Conservation (phyloP, 1,140 invertebrate species). For the Ceratina calcarata region DNA sequence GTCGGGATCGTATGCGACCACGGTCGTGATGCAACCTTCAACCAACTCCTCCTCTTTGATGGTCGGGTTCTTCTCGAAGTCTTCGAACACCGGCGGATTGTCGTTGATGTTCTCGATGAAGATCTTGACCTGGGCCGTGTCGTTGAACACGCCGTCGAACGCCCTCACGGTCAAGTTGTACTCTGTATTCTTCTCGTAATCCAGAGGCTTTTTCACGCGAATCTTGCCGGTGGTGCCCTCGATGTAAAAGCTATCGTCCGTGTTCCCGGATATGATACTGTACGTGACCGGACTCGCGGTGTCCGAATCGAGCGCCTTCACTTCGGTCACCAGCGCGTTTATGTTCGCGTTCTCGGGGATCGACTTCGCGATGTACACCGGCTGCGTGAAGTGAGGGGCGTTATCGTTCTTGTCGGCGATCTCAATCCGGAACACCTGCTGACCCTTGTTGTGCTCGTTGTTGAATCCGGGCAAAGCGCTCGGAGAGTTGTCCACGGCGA, state of each 20-base stretch:
- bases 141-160: conserved; percentile 88
- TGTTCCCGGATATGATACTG: conserved; percentile 89
- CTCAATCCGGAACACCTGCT: conserved; percentile 90
- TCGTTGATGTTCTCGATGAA: conserved; percentile 92
- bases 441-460: conserved; percentile 86
- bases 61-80: conserved; percentile 84
- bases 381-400: conserved; percentile 88
- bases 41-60: conserved; percentile 86
- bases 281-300: conserved; percentile 90
- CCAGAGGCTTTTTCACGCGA: conserved; percentile 87
- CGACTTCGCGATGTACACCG: conserved; percentile 87
- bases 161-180: conserved; percentile 89
- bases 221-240: conserved; percentile 90
- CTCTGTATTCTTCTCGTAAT: conserved; percentile 91
- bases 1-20: conserved; percentile 90
- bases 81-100: conserved; percentile 88
- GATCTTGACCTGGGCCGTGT: conserved; percentile 88
- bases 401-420: conserved; percentile 97
- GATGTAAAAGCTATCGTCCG: conserved; percentile 88
- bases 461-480: conserved; percentile 84
- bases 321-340: conserved; percentile 89
- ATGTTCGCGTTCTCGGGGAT: conserved; percentile 91
- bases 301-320: conserved; percentile 90
- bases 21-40: conserved; percentile 80
- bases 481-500: conserved; percentile 91